phyloP scores from a whole-genome alignment of 1,140 invertebrate genomes.

The Meloidogyne hapla region DNA sequence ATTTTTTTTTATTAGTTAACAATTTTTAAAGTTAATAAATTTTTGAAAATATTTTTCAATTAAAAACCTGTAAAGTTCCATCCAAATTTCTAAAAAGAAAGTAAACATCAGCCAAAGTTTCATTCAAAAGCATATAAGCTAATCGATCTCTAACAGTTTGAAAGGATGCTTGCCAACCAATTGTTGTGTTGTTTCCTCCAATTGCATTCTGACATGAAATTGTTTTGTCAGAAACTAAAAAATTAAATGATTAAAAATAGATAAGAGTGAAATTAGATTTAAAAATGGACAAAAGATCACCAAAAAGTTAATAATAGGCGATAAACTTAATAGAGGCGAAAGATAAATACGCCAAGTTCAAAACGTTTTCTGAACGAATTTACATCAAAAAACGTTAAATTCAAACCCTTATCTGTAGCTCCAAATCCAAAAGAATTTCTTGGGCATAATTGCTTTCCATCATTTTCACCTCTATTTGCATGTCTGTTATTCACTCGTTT shows the following conservation, averaged over 20 bases:
- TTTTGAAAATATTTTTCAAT: constrained; percentile 17
- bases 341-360: too few species aligned
- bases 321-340: too few species aligned
- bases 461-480: constrained; percentile 6
- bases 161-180: constrained; percentile 68
- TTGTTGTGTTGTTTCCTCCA: background rate
- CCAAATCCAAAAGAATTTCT: background rate
- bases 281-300: too few species aligned
- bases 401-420: background rate
- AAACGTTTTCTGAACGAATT: too few species aligned
- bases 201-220: background rate
- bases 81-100: constrained; percentile 73
- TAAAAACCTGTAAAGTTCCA: constrained; percentile 54
- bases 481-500: background rate
- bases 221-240: constrained; percentile 9
- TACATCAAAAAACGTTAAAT: background rate
- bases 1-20: background rate
- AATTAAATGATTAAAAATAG: background rate
- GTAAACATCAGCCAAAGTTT: constrained; percentile 78
- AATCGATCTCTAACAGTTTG: constrained; percentile 76
- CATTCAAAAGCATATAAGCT: constrained; percentile 77
- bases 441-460: background rate
- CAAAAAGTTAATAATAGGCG: too few species aligned
- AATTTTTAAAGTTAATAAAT: background rate
- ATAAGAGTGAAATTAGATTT: background rate